phyloP scores from a whole-genome alignment of 2,113 vertebrate genomes.

The Ellobius talpinus region DNA sequence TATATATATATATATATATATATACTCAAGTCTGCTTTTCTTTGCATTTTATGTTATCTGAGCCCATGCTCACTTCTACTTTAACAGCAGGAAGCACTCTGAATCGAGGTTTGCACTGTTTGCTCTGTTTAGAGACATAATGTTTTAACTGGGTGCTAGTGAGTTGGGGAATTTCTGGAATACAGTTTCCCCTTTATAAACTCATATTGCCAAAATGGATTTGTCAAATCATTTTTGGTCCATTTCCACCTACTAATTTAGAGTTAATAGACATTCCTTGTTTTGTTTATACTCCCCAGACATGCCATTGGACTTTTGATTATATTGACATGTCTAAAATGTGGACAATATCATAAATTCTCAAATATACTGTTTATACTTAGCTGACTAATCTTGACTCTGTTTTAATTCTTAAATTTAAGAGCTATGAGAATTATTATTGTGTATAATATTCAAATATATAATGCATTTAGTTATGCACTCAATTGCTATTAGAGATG shows the following conservation, averaged over 20 bases:
- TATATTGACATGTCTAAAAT: not conserved
- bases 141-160: too few species aligned
- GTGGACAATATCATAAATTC: not conserved
- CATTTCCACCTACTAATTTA: not conserved
- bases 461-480: not conserved
- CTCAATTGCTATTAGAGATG: not conserved
- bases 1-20: not conserved
- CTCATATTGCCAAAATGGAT: not conserved
- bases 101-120: not conserved
- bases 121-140: not conserved
- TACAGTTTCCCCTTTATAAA: not conserved
- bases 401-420: not conserved
- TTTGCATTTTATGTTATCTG: not conserved
- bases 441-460: not conserved
- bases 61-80: not conserved
- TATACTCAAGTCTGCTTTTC: not conserved
- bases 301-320: not conserved
- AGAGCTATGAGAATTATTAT: not conserved
- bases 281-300: not conserved
- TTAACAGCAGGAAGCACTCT: not conserved
- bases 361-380: not conserved
- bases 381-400: not conserved
- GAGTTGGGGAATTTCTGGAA: too few species aligned
- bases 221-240: not conserved
- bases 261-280: not conserved